Base-by-base conservation (phyloP, 2,797 vertebrate genomes). In the Glossophaga mutica region DNA sequence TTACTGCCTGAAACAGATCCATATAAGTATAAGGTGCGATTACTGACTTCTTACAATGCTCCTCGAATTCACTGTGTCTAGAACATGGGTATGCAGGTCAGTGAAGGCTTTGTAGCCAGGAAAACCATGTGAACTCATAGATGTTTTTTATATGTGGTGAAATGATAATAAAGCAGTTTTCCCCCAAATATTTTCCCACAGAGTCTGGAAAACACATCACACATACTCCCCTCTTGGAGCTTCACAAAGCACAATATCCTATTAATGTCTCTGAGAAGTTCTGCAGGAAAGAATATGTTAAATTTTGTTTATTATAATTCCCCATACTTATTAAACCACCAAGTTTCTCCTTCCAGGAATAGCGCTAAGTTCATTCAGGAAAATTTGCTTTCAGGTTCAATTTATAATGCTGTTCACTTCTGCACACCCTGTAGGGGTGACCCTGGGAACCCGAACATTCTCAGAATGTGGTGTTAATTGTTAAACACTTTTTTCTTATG, bases 331-430 rank as follows among this genome's bases (percentile, higher is more conserved):
- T 22, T 86, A 83, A 95, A 52, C 44, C n/a, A 76, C 4, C 48
- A 19, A 90, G 79, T 83, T 79, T 62, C 83, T 87, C 76, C 90
- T 83, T 90, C 9, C 67, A 62, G 84, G 24, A 91, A 65, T 22
- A 76, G 29, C 29, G 16, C 65, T n/a, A 73, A n/a, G 26, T 79
- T 87, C 39, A 14, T 74, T 90, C 55, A 37, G 48, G 71, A 94
- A 91, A 94, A 92, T 76, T 14, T 65, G 70, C 19, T 59, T 87
- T 78, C 46, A 87, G 92, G 57, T 65, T 92, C 68, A 81, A 46
- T 82, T 70, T 76, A 57, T 6, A 70, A n/a, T 26, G 65, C 24
- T 44, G 18, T 68, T 85, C 39, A n/a, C 37, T 90, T 55, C 42
- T 48, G 65, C 5, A 5, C 50, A 89, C 26, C 21, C 5, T 37